Evolutionary conservation across 2,888 invertebrate genomes (phyloP).

Genomic region (Chymomyza procnemis): DNA sequence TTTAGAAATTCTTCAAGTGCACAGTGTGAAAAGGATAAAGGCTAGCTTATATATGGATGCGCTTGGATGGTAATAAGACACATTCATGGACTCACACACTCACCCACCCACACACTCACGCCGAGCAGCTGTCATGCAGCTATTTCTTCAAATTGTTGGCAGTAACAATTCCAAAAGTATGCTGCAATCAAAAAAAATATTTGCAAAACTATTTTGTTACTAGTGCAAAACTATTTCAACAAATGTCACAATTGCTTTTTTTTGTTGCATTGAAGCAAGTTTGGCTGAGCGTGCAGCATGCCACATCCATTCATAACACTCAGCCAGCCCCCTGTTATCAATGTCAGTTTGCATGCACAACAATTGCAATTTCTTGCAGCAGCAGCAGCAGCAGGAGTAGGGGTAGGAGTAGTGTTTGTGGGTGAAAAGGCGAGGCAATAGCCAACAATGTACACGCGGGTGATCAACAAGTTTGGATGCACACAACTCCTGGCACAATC

Average conservation of each 20-base stretch:
- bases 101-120: neutral
- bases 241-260: constrained; percentile 65
- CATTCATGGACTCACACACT: constrained; percentile 29
- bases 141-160: constrained; percentile 10
- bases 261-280: constrained; percentile 66
- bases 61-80: neutral
- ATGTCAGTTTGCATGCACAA: constrained; percentile 60
- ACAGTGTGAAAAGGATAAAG: constrained; percentile 37
- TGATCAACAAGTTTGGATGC: constrained; percentile 42
- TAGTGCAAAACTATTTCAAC: constrained; percentile 60
- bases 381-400: no score
- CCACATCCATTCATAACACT: constrained; percentile 12
- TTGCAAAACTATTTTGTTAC: neutral
- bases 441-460: neutral
- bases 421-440: neutral
- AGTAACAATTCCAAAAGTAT: constrained; percentile 44
- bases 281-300: constrained; percentile 42
- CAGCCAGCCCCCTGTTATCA: constrained; percentile 45
- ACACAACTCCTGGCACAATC: neutral
- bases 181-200: constrained; percentile 61
- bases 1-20: constrained; percentile 50
- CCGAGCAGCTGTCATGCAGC: neutral
- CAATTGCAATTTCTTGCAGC: constrained; percentile 53
- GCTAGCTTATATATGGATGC: neutral
- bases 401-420: constrained; percentile 4